These are phyloP conservation scores for Anseranas semipalmata DNA, from an alignment of 2,113 vertebrate genomes.

Conservation along the genomic window DNA sequence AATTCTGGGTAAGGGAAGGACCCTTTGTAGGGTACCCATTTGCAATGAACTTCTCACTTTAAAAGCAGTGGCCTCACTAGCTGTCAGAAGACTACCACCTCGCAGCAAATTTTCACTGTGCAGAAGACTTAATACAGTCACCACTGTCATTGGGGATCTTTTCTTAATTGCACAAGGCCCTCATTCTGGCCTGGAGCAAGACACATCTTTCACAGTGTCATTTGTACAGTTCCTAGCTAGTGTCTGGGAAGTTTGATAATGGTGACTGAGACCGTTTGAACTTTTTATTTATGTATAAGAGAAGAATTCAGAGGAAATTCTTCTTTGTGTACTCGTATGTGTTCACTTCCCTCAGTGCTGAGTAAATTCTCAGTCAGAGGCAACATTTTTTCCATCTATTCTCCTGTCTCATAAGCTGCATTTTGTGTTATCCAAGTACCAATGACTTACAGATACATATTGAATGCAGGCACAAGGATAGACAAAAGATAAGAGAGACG, in stretches of 20 bases:
- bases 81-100: neutral
- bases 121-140: neutral
- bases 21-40: neutral
- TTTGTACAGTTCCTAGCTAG: neutral
- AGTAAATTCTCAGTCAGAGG: neutral
- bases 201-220: neutral
- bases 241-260: neutral
- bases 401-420: neutral
- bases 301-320: neutral
- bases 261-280: neutral
- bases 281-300: neutral
- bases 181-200: neutral
- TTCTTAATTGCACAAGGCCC: neutral
- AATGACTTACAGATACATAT: neutral
- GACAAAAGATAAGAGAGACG: neutral
- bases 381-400: neutral
- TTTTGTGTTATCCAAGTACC: neutral
- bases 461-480: neutral
- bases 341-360: neutral
- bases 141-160: neutral
- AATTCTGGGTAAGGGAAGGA: constrained; percentile 89
- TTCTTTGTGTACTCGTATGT: neutral
- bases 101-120: neutral
- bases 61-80: rapidly evolving
- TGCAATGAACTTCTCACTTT: neutral